Evolutionary conservation across 2,888 invertebrate species (phyloP), one percentile per base, ranked within the genome.

Genomic region (Argyresthia goedartella): DNA sequence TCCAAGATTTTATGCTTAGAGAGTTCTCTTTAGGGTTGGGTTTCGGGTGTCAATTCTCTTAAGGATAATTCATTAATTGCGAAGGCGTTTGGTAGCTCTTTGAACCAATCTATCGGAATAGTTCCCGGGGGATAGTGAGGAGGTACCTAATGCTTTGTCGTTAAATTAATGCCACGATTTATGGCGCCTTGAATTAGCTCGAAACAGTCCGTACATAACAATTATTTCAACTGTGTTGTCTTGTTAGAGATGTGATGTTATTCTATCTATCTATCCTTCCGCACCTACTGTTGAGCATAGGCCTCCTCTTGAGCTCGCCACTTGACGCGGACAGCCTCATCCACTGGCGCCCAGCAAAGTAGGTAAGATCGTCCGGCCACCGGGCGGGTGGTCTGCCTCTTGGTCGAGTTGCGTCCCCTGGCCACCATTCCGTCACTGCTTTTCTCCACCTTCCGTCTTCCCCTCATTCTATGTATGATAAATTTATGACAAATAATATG

Each of bases 51-150:
- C 9, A n/a, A 16, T 6, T 1, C n/a, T 13, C 36, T 50, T 36
- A 50, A 42, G 47, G 47, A 42, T 53, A 53, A 45, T 42, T 56
- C 55, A 59, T 58, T 61, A 58, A 57, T 56, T 53, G 53, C 47
- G 35, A 50, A 55, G 59, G 59, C 60, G 63, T 66, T 66, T 45
- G 69, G 67, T 68, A 71, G 73, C 75, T 74, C 86, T 81, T 75
- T 78, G 77, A 84, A 85, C 85, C 88, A 87, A 88, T 88, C 88
- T 85, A 88, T 88, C 75, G 86, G 80, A 81, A 88, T 88, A 89
- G 88, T 88, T 88, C 88, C 85, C 88, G 66, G 60, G 88, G 88
- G 88, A 88, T 72, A 69, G 70, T 68, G 62, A 59, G 62, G 61
- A 68, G 67, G 61, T 67, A 71, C 73, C 72, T 82, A 82, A 86